Evolutionary conservation across 2,113 vertebrate species (phyloP).

Genomic region (Podiceps cristatus): DNA sequence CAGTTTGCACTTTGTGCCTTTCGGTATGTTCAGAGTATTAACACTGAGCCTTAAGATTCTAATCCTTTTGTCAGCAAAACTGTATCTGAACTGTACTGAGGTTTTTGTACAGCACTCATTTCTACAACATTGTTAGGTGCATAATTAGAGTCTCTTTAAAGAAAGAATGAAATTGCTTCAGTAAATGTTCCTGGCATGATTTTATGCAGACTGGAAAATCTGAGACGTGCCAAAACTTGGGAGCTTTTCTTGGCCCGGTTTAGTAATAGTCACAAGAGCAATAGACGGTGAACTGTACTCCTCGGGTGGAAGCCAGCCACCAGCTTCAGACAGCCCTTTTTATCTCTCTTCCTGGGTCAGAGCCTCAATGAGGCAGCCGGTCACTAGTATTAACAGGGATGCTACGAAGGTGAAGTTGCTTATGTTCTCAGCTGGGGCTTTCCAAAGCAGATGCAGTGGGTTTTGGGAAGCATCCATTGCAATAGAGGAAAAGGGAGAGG

Average conservation of each 20-base stretch:
- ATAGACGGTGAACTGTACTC: conserved; percentile 59
- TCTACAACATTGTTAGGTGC: conserved; percentile 41
- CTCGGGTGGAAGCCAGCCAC: conserved; percentile 35
- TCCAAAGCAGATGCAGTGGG: not conserved
- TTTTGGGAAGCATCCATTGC: not conserved
- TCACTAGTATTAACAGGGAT: not conserved
- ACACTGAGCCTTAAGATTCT: not conserved
- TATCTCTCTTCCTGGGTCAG: conserved; percentile 43
- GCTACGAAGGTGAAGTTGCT: not conserved
- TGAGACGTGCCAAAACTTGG: conserved; percentile 54
- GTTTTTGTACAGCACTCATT: not conserved
- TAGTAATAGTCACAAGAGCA: conserved; percentile 60
- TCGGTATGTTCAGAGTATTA: not conserved
- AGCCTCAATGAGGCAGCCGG: not conserved
- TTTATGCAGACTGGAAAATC: conserved; percentile 65
- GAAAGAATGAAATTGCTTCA: conserved; percentile 55
- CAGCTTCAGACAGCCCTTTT: conserved; percentile 14
- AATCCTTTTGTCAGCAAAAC: conserved; percentile 25
- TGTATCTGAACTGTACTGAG: not conserved
- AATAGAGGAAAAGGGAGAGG: not conserved
- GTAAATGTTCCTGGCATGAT: conserved; percentile 64
- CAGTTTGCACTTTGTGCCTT: not conserved
- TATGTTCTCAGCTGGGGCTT: not conserved
- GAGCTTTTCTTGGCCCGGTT: conserved; percentile 56
- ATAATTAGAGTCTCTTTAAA: conserved; percentile 44